Base-by-base conservation (phyloP, 2,888 invertebrate genomes). In the Frankliniella intonsa region DNA sequence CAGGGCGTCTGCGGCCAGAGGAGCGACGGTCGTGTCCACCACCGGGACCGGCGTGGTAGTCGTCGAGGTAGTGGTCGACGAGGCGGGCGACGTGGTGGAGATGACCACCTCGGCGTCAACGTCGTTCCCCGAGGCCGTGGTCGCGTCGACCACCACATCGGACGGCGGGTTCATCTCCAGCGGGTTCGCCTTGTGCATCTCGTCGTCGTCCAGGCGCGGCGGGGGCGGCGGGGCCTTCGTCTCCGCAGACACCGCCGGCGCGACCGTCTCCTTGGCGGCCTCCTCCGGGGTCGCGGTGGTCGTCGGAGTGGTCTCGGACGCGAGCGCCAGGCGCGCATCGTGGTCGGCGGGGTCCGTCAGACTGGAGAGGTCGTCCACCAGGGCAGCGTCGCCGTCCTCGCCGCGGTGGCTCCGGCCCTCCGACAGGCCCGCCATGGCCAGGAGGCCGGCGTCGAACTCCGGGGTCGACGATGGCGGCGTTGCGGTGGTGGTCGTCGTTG, bases 131-230 rank as follows among this genome's bases (percentile, higher is more conserved):
- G 81, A 83, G 84, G 82, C 84, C 81, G 82, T 84, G 7, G 84
- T 86, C 82, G 82, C 85, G 76, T 81, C 85, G 79, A 87, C 85
- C 10, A 86, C 86, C 80, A 87, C 87, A 80, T 87, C 87, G 7
- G 86, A 85, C 62, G 86, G 86, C 12, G 84, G 84, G 85, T 83
- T 76, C 69, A 76, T 76, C 69, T 90, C 90, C 80, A 88, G 86
- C 2, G 90, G 90, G 87, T 90, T 91, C 11, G 89, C 89, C 65
- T 86, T 87, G 83, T 90, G 88, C 84, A 89, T 88, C 85, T 90
- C 89, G 84, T 90, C 90, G 83, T 90, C 88, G 85, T 90, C 90
- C 81, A 90, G 85, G 82, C 89, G 87, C 10, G 90, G 90, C 1
- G 88, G 87, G 84, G 88, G 88, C 62, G 86, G 87, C 14, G 86